These are phyloP conservation scores for Myotis daubentonii DNA, from an alignment of 2,797 vertebrate species.

Conservation along the genomic window DNA sequence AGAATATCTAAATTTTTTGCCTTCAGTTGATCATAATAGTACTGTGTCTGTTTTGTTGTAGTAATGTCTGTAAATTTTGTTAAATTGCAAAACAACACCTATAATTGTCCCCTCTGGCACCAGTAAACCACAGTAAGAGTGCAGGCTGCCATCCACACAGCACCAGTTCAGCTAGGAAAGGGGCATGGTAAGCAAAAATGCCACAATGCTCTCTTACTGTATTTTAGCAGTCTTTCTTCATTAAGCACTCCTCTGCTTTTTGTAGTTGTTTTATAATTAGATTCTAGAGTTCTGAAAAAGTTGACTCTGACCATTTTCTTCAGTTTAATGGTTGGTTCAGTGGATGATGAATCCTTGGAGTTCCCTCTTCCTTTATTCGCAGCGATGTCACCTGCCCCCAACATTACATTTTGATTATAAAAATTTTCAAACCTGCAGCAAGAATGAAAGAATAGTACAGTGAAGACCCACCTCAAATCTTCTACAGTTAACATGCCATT, in stretches of 20 bases:
- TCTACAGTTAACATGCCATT: background rate
- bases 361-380: background rate
- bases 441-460: background rate
- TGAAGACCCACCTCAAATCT: background rate
- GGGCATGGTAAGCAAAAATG: background rate
- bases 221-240: slow-evolving; percentile 8
- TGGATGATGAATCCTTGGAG: background rate
- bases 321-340: background rate
- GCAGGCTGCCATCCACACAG: background rate
- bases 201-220: background rate
- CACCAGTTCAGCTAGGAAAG: background rate
- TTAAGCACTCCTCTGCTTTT: background rate
- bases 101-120: background rate
- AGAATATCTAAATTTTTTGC: background rate
- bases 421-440: background rate
- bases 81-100: background rate
- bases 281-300: background rate
- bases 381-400: background rate
- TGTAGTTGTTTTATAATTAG: background rate
- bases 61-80: background rate
- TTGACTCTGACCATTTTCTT: background rate
- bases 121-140: background rate
- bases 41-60: background rate
- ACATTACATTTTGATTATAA: background rate
- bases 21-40: background rate